These are phyloP conservation scores for Phyllopteryx taeniolatus DNA, from an alignment of 2,113 vertebrate genomes.

Conservation along the genomic window DNA sequence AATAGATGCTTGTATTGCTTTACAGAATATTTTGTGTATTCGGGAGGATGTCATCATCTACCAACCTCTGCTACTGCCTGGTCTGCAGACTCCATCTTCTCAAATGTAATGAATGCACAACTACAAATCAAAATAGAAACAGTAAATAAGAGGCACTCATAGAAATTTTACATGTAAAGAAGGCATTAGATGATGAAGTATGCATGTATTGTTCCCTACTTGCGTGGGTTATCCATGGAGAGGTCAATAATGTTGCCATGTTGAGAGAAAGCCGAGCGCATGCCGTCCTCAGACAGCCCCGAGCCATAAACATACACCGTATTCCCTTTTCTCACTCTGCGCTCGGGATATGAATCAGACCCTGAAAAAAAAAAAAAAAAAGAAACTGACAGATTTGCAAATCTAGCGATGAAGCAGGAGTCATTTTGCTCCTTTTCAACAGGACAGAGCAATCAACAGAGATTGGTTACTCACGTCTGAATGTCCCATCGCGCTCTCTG, in stretches of 20 bases:
- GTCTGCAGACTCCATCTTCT: conserved; percentile 92
- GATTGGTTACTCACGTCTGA: conserved; percentile 74
- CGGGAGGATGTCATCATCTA: neutral
- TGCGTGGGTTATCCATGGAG: conserved; percentile 85
- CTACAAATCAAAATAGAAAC: conserved; percentile 54
- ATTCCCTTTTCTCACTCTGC: conserved; percentile 84
- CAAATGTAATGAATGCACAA: conserved; percentile 90
- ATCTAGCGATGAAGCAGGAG: neutral
- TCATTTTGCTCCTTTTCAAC: neutral
- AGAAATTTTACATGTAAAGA: neutral
- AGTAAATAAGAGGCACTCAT: neutral
- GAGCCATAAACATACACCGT: conserved; percentile 86
- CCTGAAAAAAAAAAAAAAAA: conserved; percentile 57
- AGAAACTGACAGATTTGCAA: neutral
- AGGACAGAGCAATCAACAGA: neutral
- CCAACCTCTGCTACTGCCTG: conserved; percentile 86
- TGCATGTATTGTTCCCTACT: conserved; percentile 63
- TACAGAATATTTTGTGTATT: neutral
- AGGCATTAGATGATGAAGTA: neutral
- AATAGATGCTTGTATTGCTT: neutral
- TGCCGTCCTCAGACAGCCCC: conserved; percentile 79
- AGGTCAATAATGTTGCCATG: conserved; percentile 91
- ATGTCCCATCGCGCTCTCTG: conserved; percentile 62
- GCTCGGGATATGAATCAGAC: conserved; percentile 85
- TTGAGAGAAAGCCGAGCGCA: conserved; percentile 80